phyloP scores from a whole-genome alignment of 2,113 vertebrate species.

The Galemys pyrenaicus region DNA sequence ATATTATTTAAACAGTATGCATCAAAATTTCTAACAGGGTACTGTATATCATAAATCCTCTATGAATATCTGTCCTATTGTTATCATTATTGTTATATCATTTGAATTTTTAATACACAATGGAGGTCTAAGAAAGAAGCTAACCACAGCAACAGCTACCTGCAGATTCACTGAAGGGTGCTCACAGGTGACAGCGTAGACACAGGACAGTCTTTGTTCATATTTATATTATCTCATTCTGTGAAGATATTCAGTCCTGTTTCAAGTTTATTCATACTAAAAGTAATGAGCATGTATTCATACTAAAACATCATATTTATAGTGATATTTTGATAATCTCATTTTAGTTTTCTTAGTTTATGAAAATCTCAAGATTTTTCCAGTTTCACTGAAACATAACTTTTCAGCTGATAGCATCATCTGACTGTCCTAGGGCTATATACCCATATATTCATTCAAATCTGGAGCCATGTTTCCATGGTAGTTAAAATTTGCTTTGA shows the following conservation, averaged over 20 bases:
- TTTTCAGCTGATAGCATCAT: background rate
- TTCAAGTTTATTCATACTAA: background rate
- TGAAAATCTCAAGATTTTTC: background rate
- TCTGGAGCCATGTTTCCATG: background rate
- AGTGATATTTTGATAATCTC: background rate
- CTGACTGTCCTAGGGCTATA: background rate
- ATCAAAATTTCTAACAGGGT: background rate
- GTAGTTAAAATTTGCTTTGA: background rate
- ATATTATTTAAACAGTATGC: background rate
- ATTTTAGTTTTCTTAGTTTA: background rate
- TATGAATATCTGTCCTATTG: background rate
- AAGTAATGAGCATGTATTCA: background rate
- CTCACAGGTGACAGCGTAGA: background rate
- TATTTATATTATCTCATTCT: background rate
- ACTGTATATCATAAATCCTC: background rate
- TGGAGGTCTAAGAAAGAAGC: background rate
- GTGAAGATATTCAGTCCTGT: background rate
- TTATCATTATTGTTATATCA: background rate
- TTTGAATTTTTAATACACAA: background rate
- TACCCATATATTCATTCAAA: background rate
- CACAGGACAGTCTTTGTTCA: accelerated
- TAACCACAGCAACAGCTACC: background rate
- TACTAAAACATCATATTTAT: background rate
- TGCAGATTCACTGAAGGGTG: background rate
- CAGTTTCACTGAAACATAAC: background rate